Conservation (phyloP, 1,140 invertebrate species). For the Brachionus asplanchnoidis region DNA sequence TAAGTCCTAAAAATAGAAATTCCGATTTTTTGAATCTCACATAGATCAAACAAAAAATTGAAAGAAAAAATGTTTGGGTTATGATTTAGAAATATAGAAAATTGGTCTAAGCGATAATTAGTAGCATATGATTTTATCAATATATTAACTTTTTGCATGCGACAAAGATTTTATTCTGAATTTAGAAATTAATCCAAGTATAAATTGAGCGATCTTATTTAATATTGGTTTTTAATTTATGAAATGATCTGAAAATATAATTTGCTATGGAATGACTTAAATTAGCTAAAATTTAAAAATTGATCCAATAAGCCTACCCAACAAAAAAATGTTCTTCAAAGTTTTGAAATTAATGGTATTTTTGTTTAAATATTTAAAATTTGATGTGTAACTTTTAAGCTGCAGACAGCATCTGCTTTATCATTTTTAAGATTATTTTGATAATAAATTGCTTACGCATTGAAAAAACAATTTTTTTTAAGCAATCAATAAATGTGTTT, state of each 20-base stretch:
- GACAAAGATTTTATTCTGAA: background rate
- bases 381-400: background rate
- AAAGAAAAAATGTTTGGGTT: background rate
- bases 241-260: background rate
- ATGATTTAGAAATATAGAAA: background rate
- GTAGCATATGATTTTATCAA: background rate
- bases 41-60: background rate
- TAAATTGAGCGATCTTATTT: background rate
- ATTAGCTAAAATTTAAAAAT: background rate
- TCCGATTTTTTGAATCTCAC: background rate
- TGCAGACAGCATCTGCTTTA: background rate
- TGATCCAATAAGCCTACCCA: background rate
- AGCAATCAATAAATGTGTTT: background rate
- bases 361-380: too few species aligned
- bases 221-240: background rate
- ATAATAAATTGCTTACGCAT: background rate
- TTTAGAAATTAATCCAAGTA: background rate
- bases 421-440: background rate
- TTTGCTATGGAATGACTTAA: background rate
- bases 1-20: background rate
- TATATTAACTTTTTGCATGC: background rate
- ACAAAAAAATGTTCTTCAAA: background rate
- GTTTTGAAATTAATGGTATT: too few species aligned
- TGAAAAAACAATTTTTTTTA: background rate
- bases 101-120: background rate